Base-by-base conservation (phyloP, 2,797 vertebrate species). In the Siniperca undulata region DNA sequence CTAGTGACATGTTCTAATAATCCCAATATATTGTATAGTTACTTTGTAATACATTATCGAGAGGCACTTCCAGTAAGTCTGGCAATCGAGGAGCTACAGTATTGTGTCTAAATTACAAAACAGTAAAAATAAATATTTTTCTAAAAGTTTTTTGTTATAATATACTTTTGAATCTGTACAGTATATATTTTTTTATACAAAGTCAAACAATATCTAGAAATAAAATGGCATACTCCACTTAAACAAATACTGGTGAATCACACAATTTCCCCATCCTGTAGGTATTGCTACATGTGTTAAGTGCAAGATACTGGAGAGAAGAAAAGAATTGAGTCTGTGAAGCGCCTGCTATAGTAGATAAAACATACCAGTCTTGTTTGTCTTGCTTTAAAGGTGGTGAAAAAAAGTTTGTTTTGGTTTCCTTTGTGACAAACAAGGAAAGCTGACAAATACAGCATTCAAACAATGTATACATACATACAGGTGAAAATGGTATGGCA, bases 31-130 rank as follows among this genome's bases (percentile, higher is more conserved):
- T 93, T 93, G 93, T 94, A 97, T 97, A 97, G 96, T 97, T 97
- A 96, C 94, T 94, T 91, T 97, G 97, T 97, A 96, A 96, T 97
- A 97, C 97, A 97, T 96, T 96, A 96, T 97, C 95, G 95, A 97
- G 97, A 99, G 98, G 97, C 98, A 99, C 97, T 99, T 99, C 97
- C 97, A 97, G 96, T 96, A 97, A 97, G 93, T 98, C 96, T 98
- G 97, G 97, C 96, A 96, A 97, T 97, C 95, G 96, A 97, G 93
- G 95, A 97, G 95, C 96, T 97, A 97, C 96, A 97, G 96, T 97
- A 97, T 97, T 96, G 96, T 98, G 96, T 97, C 97, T 98, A 97
- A 96, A 96, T 97, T 98, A 97, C 96, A 98, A 98, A 97, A 97
- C 95, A 96, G 96, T 97, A 98, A 98, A 99, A 98, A 98, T 98